Evolutionary conservation across 2,113 vertebrate genomes (phyloP).

Genomic region (Pleuronectes platessa): DNA sequence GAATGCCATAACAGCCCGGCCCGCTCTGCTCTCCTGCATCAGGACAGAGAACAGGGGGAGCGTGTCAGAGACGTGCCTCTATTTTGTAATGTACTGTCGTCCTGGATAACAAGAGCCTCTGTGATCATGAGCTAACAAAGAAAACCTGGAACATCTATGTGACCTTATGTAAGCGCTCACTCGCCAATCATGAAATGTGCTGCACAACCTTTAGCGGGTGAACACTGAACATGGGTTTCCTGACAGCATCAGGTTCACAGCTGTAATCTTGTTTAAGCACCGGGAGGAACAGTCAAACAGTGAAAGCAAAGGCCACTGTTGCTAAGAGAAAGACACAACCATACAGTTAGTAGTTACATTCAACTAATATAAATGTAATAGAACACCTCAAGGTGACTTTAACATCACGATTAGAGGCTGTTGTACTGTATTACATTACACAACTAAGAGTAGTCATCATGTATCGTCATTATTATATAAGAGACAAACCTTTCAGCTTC

Average conservation of each 20-base stretch:
- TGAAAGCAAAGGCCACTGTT: not conserved
- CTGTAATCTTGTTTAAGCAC: slow-evolving; percentile 38
- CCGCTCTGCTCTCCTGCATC: slow-evolving; percentile 15
- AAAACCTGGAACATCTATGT: slow-evolving; percentile 10
- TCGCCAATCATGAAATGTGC: slow-evolving; percentile 32
- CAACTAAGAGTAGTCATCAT: not conserved
- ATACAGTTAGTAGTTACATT: not conserved
- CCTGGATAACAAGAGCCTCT: slow-evolving; percentile 17
- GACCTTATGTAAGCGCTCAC: slow-evolving; percentile 47
- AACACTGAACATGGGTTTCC: slow-evolving; percentile 38
- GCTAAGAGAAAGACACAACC: not conserved
- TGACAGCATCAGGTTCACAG: slow-evolving; percentile 35
- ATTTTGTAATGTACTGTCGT: slow-evolving; percentile 15
- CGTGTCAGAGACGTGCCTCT: slow-evolving; percentile 3
- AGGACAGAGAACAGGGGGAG: slow-evolving; percentile 12
- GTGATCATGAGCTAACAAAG: slow-evolving; percentile 21
- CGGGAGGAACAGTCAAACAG: slow-evolving; percentile 30
- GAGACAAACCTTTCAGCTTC: too few relatives aligned
- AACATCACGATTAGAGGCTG: not conserved
- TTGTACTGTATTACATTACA: not conserved
- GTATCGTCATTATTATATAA: not conserved
- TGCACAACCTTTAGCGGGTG: slow-evolving; percentile 42
- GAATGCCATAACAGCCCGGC: slow-evolving; percentile 14
- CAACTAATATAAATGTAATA: not conserved
- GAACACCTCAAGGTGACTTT: not conserved